Conservation (phyloP, 2,888 invertebrate genomes). For the Hirtodrosophila histrioides region DNA sequence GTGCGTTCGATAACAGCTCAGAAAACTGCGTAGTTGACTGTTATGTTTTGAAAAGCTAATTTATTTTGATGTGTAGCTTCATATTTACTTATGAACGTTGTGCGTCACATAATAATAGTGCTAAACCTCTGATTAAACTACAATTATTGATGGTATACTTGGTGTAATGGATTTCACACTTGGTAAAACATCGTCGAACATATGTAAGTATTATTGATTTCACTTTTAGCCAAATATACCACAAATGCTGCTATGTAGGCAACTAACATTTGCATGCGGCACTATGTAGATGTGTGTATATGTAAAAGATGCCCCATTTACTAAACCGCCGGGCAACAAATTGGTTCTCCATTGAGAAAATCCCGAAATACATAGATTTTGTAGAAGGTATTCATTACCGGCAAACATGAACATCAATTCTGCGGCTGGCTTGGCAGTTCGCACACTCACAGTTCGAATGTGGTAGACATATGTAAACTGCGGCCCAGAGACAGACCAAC, state of each 20-base stretch:
- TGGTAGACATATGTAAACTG: slow-evolving; percentile 69
- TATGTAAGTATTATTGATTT: slow-evolving; percentile 13
- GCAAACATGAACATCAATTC: slow-evolving; percentile 66
- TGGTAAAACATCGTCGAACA: neutral
- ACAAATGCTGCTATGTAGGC: neutral
- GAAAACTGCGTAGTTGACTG: too few species aligned
- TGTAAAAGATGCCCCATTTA: slow-evolving; percentile 20
- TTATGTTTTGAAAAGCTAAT: too few species aligned
- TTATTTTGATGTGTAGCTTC: too few species aligned
- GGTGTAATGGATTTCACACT: too few species aligned
- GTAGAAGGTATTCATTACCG: slow-evolving; percentile 68
- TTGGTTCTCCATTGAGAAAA: slow-evolving; percentile 34
- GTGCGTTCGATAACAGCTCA: too few species aligned
- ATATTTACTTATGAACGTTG: too few species aligned
- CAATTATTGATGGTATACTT: too few species aligned
- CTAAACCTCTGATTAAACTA: too few species aligned
- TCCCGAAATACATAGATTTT: slow-evolving; percentile 45
- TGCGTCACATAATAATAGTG: too few species aligned
- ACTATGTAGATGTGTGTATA: neutral
- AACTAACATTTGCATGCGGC: slow-evolving; percentile 2
- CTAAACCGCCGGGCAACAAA: slow-evolving; percentile 37
- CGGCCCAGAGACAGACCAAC: slow-evolving; percentile 55
- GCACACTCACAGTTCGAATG: slow-evolving; percentile 20
- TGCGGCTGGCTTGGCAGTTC: slow-evolving; percentile 46
- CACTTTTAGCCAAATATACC: slow-evolving; percentile 1